Base-by-base conservation (phyloP, 2,113 vertebrate genomes). In the Eptesicus fuscus region DNA sequence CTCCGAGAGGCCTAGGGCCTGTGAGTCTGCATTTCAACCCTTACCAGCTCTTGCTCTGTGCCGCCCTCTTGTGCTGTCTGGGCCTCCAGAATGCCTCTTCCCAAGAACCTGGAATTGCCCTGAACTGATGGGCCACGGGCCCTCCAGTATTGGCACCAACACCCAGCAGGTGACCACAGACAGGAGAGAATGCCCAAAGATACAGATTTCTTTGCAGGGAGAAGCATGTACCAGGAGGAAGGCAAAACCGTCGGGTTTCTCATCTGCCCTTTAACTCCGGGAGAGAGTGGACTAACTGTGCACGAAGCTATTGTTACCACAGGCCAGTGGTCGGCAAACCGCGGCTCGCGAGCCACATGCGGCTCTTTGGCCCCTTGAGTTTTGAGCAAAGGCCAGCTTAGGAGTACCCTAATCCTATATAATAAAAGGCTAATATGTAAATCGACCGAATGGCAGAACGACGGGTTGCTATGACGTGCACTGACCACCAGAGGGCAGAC, bases 41-140 rank as follows among this genome's bases (percentile, higher is more conserved):
- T 25, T 23, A 40, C 30, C 11, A 70, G 83, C 13, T 63, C 69
- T 88, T 95, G 88, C 73, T 94, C 73, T 67, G 73, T 89, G 78
- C 96, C 83, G 78, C 85, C 94, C 88, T 83, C 94, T 91, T 78
- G 91, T 94, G 90, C 56, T 32, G 8, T 22, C 35, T 69, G 18
- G 35, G 40, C 11, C 65, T 78, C 51, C 37, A 22, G 35, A 14
- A 77, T 1, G 9, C 22, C 71, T 71, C 79, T 78, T 78, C 63
- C 40, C 22, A 13, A 73, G n/a, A 65, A 44, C 3, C 71, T 61
- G 40, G 56, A 88, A 7, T 53, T 69, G 77, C n/a, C 69, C 74
- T 53, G 84, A 65, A 61, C 8, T 30, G 37, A 40, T 11, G 47
- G 32, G 16, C 20, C 76, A 37, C 30, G 32, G 65, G 16, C 7